These are phyloP conservation scores for Neodiprion fabricii DNA, from an alignment of 1,140 invertebrate genomes.

Conservation along the genomic window DNA sequence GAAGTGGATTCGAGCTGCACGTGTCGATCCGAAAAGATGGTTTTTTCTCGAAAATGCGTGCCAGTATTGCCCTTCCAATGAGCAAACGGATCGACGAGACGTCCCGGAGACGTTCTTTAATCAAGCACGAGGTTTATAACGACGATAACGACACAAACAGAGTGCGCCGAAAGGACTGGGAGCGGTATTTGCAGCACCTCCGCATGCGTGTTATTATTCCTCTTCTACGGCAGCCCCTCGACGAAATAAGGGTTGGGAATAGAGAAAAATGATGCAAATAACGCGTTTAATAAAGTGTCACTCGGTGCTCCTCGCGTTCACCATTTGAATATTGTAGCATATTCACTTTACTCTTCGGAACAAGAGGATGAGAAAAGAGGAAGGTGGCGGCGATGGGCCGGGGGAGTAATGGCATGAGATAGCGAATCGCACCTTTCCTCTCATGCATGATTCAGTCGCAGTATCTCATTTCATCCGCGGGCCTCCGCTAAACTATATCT, in stretches of 20 bases:
- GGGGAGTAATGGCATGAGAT: conserved; percentile 31
- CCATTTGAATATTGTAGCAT: conserved; percentile 59
- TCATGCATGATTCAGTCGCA: conserved; percentile 63
- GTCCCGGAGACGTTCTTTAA: conserved; percentile 16
- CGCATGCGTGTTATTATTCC: conserved; percentile 3
- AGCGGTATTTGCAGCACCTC: not conserved
- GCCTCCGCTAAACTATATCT: conserved; percentile 60
- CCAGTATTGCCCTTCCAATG: conserved; percentile 29
- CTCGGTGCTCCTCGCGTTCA: conserved; percentile 27
- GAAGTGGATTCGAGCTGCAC: not conserved
- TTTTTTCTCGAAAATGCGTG: too few relatives aligned
- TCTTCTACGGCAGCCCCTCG: too few relatives aligned
- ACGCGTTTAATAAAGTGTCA: conserved; percentile 59
- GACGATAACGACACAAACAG: conserved; percentile 29
- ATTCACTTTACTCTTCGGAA: conserved; percentile 57
- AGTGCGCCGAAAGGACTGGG: conserved; percentile 25
- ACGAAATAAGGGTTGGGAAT: conserved; percentile 16
- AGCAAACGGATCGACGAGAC: conserved; percentile 29
- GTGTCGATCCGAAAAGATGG: not conserved
- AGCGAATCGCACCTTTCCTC: conserved; percentile 54
- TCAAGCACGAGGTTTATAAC: conserved; percentile 26
- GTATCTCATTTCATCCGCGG: conserved; percentile 61
- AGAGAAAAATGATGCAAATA: conserved; percentile 41
- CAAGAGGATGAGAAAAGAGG: conserved; percentile 17
- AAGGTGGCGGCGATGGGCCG: conserved; percentile 19